phyloP scores from a whole-genome alignment of 2,113 vertebrate species.

The Columbina picui region DNA sequence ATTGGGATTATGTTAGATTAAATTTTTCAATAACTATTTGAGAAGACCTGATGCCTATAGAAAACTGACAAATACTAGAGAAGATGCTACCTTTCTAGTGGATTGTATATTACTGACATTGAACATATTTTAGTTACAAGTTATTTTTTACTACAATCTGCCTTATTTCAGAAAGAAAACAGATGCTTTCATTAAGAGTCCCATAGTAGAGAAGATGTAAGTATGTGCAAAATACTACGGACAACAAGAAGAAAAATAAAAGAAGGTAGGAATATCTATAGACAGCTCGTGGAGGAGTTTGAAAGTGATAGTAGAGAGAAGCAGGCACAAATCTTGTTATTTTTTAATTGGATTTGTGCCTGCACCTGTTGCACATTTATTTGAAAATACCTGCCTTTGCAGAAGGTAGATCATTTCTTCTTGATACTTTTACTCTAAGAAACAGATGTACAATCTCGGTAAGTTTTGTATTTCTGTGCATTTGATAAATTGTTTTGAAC shows the following conservation, averaged over 20 bases:
- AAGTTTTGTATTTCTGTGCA: conserved; percentile 59
- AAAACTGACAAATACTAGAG: not conserved
- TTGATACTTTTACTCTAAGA: conserved; percentile 51
- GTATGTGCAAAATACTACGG: not conserved
- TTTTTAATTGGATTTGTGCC: conserved; percentile 72
- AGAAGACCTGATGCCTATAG: not conserved
- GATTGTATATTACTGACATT: not conserved
- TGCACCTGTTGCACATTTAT: conserved; percentile 55
- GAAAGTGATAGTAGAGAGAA: conserved; percentile 60
- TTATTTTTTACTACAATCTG: not conserved
- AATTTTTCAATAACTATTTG: not conserved
- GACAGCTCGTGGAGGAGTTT: conserved; percentile 54
- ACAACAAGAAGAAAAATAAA: conserved; percentile 1
- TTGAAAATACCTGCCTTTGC: conserved; percentile 67
- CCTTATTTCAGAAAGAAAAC: not conserved
- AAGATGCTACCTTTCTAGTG: not conserved
- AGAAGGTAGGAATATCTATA: conserved; percentile 37
- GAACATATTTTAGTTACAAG: not conserved
- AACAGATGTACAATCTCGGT: conserved; percentile 51
- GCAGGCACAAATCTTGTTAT: conserved; percentile 65
- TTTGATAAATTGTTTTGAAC: conserved; percentile 69
- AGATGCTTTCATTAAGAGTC: not conserved
- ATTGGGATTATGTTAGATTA: not conserved
- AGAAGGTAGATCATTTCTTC: conserved; percentile 53
- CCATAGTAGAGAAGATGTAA: not conserved